Evolutionary conservation across 2,888 invertebrate genomes (phyloP), one percentile per base, ranked within the genome.

Genomic region (Melieria crassipennis): DNA sequence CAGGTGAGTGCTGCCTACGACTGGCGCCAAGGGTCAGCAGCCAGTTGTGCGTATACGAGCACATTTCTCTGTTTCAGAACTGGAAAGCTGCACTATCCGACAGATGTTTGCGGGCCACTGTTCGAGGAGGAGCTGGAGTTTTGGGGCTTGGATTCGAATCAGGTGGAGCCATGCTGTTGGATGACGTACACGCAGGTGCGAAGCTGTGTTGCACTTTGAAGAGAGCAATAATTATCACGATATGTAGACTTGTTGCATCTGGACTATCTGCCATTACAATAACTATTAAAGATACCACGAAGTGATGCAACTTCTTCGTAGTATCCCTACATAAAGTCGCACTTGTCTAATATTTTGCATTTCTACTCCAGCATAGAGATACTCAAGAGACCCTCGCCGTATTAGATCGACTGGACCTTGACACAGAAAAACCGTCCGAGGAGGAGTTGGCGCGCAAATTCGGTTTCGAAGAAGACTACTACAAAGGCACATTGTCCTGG

Each of bases 101-200:
- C 98, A 67, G 98, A 99, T 86, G 99, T 99, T 2, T 99, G 99
- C 87, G 99, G 99, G 61, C 99, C 99, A 68, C 90, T 99, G 76
- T 99, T 99, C 87, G 99, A 99, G 86, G 99, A 99, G 86, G 99
- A 99, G 87, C 90, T 99, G 79, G 99, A 99, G 88, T 99, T 98
- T 88, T 99, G 99, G 99, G 99, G 99, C 11, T 90, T 99, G 79
- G 99, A 99, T 86, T 96, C 99, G 52, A 99, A 99, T 89, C 99
- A 99, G 89, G 98, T 99, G 81, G 98, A 99, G 86, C 99, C 99
- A 5, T 99, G 99, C 88, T 99, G 99, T 88, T 99, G 99, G 99
- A 99, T 99, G 98, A 99, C 99, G 7, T 99, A 99, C 82, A 95
- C 96, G 73, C 92, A 94, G 94, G 95, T 95, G 85, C 6, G 56